phyloP scores from a whole-genome alignment of 2,113 vertebrate species.

The Leucosticte australis region DNA sequence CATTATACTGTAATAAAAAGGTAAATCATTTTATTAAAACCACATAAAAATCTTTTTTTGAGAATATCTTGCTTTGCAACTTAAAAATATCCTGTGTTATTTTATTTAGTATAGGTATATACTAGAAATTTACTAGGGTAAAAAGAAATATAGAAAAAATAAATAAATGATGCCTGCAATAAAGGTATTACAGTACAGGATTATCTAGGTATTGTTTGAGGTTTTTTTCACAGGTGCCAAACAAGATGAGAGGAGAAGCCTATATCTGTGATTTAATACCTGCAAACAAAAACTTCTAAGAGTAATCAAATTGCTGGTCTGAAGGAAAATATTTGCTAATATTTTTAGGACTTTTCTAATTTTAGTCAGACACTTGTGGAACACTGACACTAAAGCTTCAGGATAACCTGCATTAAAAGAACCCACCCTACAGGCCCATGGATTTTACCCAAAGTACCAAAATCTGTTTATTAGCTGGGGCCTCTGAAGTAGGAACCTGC shows the following conservation, averaged over 20 bases:
- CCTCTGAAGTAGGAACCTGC: background rate
- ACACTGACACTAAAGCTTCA: background rate
- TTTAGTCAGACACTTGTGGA: background rate
- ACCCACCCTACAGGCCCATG: rapidly evolving
- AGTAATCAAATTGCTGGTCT: background rate
- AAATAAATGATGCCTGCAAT: background rate
- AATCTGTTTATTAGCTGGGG: background rate
- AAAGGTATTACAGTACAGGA: background rate
- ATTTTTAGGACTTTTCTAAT: background rate
- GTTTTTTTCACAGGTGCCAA: background rate
- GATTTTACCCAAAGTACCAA: background rate
- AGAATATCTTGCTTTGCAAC: background rate
- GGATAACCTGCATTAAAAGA: background rate
- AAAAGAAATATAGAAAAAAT: background rate
- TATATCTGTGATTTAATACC: background rate
- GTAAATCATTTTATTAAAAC: background rate
- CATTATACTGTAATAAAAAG: background rate
- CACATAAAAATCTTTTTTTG: background rate
- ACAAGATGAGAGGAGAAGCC: background rate
- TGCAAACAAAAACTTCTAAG: background rate
- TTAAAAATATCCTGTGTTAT: background rate
- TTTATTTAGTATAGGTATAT: background rate
- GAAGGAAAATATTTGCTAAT: background rate
- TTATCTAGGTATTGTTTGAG: background rate
- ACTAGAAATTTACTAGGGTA: background rate